Conservation (phyloP, 1,140 invertebrate genomes). For the Drosophila paulistorum region DNA sequence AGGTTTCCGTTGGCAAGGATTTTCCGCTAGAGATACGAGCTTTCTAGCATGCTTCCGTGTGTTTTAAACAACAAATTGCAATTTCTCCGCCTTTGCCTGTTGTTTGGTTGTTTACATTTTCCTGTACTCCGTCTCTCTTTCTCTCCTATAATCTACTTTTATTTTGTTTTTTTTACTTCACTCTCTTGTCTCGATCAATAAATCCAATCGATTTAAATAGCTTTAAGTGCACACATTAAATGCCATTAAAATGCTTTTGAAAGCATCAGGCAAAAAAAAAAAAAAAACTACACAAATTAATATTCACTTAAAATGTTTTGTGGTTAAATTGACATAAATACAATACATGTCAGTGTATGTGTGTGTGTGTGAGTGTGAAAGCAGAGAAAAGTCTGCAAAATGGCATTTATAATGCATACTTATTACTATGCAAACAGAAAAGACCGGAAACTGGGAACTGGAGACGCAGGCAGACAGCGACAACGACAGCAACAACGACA, state of each 20-base stretch:
- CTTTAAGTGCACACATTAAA: constrained; percentile 28
- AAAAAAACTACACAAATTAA: constrained; percentile 28
- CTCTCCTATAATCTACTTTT: neutral
- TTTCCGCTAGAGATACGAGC: constrained; percentile 59
- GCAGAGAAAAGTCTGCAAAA: constrained; percentile 9
- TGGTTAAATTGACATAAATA: constrained; percentile 41
- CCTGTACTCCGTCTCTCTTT: constrained; percentile 7
- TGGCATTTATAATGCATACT: constrained; percentile 14
- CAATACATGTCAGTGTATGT: neutral
- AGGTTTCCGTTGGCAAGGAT: constrained; percentile 65
- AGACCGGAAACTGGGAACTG: neutral
- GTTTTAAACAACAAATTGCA: constrained; percentile 68
- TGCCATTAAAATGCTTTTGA: constrained; percentile 18
- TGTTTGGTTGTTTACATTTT: constrained; percentile 42
- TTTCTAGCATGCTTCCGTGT: constrained; percentile 41
- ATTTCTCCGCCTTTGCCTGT: constrained; percentile 35
- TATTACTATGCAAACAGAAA: constrained; percentile 11
- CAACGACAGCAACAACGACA: neutral
- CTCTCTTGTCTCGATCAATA: constrained; percentile 45
- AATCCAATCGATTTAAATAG: constrained; percentile 55
- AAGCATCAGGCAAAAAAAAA: constrained; percentile 15
- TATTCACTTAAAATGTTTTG: constrained; percentile 56
- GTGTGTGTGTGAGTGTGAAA: neutral
- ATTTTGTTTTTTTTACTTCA: no score
- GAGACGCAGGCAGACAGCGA: neutral